A percentile compares a stretch with the other conserved stretches of the same genome.
These are phyloP conservation scores for Caenorhabditis inopinata DNA, from an alignment of 1,140 invertebrate species.

Conservation along the genomic window DNA sequence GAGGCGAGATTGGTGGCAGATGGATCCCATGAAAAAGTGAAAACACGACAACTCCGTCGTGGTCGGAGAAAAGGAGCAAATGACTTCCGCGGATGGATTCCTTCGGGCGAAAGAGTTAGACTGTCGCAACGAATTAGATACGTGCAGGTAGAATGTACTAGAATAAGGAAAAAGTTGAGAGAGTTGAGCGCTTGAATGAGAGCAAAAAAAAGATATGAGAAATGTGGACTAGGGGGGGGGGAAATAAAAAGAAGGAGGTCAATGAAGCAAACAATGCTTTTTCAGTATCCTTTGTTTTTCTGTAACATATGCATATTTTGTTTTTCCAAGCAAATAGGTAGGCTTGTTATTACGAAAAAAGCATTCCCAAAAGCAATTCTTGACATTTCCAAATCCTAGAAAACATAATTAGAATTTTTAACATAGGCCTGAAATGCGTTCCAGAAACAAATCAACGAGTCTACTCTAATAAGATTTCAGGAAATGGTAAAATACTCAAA, in stretches of 20 bases:
- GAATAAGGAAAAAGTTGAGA: too few relatives aligned
- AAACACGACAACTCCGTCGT: background rate
- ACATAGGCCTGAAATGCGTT: background rate
- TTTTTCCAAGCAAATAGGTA: background rate
- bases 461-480: too few relatives aligned
- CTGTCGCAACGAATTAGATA: constrained; percentile 28
- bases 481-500: too few relatives aligned
- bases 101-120: constrained; percentile 6
- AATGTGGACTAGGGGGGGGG: background rate
- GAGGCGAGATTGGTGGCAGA: background rate
- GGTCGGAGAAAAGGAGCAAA: background rate
- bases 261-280: constrained; percentile 17
- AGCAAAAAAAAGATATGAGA: background rate
- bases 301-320: background rate
- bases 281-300: constrained; percentile 5
- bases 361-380: background rate
- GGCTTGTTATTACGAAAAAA: background rate
- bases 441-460: too few relatives aligned
- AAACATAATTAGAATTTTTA: background rate
- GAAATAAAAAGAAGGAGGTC: background rate
- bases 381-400: background rate
- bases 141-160: too few relatives aligned
- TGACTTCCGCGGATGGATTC: background rate
- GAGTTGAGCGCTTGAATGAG: too few relatives aligned
- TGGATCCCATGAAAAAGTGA: background rate